Evolutionary conservation across 92 coral and sea anemone species (phyloP).

Genomic region (Paragorgia papillata): DNA sequence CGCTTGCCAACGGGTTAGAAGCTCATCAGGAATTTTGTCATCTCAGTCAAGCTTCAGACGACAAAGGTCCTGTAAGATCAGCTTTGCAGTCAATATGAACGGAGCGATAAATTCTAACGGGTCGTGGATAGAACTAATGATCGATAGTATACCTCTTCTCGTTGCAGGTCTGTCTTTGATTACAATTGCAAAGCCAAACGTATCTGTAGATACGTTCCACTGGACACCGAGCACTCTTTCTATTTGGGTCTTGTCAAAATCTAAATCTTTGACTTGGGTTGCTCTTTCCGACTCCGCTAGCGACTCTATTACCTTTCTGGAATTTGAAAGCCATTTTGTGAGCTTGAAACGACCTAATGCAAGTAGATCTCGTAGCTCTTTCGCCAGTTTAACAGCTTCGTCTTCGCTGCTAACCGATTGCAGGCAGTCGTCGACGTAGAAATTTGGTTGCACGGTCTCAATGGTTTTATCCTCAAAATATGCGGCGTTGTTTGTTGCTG

Average conservation of each 20-base stretch:
- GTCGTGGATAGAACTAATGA: conserved; percentile 51
- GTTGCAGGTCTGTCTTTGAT: conserved; percentile 57
- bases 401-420: conserved; percentile 43
- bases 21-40: conserved; percentile 46
- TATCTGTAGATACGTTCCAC: conserved; percentile 40
- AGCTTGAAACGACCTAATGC: conserved; percentile 47
- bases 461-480: conserved; percentile 33
- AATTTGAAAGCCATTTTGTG: too few species aligned
- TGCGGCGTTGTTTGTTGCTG: conserved; percentile 47
- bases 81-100: conserved; percentile 51
- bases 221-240: conserved; percentile 53
- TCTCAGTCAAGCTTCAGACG: conserved; percentile 52
- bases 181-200: conserved; percentile 51
- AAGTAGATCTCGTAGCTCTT: conserved; percentile 34
- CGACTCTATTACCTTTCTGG: too few species aligned
- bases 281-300: conserved; percentile 54
- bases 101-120: conserved; percentile 63
- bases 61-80: conserved; percentile 56
- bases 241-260: conserved; percentile 27
- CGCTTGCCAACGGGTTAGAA: conserved; percentile 35
- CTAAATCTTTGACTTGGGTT: conserved; percentile 23
- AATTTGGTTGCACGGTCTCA: conserved; percentile 39
- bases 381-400: conserved; percentile 37
- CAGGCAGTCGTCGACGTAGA: conserved; percentile 55
- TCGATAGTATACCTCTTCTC: too few species aligned